phyloP scores from a whole-genome alignment of 2,113 vertebrate species.

The Callipepla californica region DNA sequence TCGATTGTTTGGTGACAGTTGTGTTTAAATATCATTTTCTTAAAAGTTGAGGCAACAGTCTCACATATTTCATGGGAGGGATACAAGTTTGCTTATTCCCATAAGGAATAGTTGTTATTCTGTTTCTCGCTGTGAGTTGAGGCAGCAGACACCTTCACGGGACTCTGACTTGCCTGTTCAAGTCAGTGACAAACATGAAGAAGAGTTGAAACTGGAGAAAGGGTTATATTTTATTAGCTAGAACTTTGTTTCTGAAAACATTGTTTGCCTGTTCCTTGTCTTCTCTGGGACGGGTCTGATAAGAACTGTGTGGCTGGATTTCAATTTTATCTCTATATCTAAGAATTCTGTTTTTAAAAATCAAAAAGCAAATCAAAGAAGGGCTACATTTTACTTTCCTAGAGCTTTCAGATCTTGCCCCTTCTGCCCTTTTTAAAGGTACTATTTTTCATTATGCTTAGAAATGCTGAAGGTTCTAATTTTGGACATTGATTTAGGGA shows the following conservation, averaged over 20 bases:
- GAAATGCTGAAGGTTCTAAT: background rate
- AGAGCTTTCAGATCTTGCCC: background rate
- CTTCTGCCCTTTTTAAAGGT: background rate
- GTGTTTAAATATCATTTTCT: background rate
- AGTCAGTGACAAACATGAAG: conserved; percentile 15
- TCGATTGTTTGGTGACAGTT: background rate
- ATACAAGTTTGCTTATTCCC: background rate
- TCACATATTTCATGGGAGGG: background rate
- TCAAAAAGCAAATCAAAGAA: background rate
- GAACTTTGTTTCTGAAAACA: conserved; percentile 35
- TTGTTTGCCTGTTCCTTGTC: background rate
- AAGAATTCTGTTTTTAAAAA: background rate
- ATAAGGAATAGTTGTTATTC: background rate
- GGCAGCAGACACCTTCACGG: background rate
- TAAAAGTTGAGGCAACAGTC: background rate
- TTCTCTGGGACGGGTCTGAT: background rate
- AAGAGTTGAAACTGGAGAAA: conserved; percentile 36
- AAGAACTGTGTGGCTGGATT: background rate
- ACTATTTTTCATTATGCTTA: background rate
- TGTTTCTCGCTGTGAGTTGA: conserved; percentile 9
- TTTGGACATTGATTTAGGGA: background rate
- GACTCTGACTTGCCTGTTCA: conserved; percentile 52
- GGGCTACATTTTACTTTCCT: background rate
- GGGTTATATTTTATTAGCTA: conserved; percentile 39
- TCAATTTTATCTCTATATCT: conserved; percentile 4